A percentile compares a stretch with the other conserved stretches of the same genome.
Conservation (phyloP, 2,113 vertebrate genomes). For the Leptocoma aspasia region DNA sequence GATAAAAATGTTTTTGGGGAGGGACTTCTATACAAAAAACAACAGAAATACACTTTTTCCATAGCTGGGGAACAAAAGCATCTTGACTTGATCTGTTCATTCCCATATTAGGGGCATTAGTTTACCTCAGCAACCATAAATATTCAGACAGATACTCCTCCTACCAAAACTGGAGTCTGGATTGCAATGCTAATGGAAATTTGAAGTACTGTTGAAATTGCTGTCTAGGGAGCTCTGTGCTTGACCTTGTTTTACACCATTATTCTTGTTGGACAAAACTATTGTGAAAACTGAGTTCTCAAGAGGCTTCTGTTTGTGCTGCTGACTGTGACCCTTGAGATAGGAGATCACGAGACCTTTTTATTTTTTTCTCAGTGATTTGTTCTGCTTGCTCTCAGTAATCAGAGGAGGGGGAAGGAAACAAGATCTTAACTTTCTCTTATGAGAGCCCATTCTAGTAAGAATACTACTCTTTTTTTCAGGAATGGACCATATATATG, state of each 20-base stretch:
- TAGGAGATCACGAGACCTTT: background rate
- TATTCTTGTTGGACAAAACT: background rate
- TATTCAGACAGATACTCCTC: background rate
- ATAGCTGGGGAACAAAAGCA: background rate
- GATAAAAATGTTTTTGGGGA: background rate
- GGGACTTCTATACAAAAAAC: background rate
- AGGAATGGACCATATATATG: fast-evolving
- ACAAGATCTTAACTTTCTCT: background rate
- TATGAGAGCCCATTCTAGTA: background rate
- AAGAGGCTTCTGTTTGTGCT: background rate
- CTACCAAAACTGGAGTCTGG: background rate
- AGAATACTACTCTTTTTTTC: background rate
- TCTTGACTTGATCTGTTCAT: background rate
- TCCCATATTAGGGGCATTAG: background rate
- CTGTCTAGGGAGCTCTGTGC: background rate
- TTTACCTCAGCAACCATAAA: background rate
- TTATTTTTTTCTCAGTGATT: background rate
- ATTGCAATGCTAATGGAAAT: background rate
- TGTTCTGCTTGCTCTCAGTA: conserved; percentile 3
- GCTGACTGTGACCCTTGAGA: background rate
- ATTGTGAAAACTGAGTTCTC: conserved; percentile 10
- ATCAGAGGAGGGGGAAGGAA: background rate
- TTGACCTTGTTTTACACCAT: background rate
- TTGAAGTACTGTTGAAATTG: background rate
- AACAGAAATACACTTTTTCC: background rate